Conservation (phyloP, 2,113 vertebrate species). For the Archilochus colubris region DNA sequence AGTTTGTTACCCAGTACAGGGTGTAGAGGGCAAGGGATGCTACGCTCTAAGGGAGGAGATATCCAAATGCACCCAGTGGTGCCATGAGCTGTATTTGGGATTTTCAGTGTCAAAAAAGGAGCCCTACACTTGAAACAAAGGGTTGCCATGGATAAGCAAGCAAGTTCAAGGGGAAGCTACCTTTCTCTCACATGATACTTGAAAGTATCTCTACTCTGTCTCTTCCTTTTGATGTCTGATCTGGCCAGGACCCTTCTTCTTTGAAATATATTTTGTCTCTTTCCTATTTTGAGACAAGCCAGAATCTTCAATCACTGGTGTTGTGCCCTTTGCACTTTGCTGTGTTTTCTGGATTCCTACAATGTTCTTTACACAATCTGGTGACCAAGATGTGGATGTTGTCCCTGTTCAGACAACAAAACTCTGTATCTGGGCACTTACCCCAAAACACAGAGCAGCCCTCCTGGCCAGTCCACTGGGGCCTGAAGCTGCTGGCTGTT, state of each 20-base stretch:
- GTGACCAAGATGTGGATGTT: neutral
- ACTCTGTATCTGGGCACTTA: neutral
- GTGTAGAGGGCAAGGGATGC: neutral
- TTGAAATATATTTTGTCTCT: neutral
- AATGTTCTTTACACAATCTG: neutral
- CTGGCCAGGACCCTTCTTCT: neutral
- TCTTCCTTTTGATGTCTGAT: neutral
- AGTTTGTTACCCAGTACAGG: neutral
- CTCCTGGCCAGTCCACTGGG: neutral
- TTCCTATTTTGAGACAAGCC: neutral
- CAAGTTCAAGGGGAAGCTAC: neutral
- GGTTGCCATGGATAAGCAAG: neutral
- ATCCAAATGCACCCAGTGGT: neutral
- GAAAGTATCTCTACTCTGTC: neutral
- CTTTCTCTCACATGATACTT: neutral
- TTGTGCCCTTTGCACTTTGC: neutral
- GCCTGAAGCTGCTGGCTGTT: neutral
- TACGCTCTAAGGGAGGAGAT: neutral
- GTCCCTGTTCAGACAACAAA: neutral
- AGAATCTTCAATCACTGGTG: neutral
- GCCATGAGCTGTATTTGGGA: neutral
- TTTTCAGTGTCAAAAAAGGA: neutral
- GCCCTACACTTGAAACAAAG: neutral
- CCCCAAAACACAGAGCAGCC: neutral
- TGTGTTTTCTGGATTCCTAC: neutral